phyloP scores from a whole-genome alignment of 2,888 invertebrate genomes.

The Podotricha telesiphe region DNA sequence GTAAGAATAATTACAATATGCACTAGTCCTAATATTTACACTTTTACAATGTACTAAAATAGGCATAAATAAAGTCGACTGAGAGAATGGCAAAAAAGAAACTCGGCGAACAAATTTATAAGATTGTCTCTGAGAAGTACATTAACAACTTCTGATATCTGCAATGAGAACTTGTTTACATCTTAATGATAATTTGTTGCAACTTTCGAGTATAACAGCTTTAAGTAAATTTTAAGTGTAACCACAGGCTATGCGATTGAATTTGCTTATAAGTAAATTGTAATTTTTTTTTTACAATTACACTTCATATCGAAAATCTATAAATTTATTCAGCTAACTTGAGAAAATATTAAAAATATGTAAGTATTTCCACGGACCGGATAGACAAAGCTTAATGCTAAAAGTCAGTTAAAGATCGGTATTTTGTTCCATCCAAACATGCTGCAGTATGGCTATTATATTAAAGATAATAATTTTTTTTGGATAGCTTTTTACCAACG shows the following conservation, averaged over 20 bases:
- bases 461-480: too few species aligned
- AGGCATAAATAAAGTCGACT: slow-evolving; percentile 40
- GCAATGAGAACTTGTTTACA: slow-evolving; percentile 32
- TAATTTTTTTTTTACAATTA: too few species aligned
- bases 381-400: too few species aligned
- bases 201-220: slow-evolving; percentile 13
- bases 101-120: slow-evolving; percentile 38
- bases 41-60: slow-evolving; percentile 39
- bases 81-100: slow-evolving; percentile 39
- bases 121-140: slow-evolving; percentile 30
- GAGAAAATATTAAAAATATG: background rate
- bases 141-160: slow-evolving; percentile 31
- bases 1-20: background rate
- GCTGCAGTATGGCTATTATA: too few species aligned
- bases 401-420: too few species aligned
- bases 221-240: slow-evolving; percentile 16
- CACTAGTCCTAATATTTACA: background rate
- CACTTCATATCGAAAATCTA: too few species aligned
- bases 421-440: too few species aligned
- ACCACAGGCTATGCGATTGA: too few species aligned
- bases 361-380: background rate
- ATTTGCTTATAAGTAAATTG: too few species aligned
- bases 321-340: background rate
- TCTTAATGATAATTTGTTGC: slow-evolving; percentile 26
- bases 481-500: too few species aligned